Conservation (phyloP, 2,113 vertebrate species). For the Romanogobio albipinnatus region DNA sequence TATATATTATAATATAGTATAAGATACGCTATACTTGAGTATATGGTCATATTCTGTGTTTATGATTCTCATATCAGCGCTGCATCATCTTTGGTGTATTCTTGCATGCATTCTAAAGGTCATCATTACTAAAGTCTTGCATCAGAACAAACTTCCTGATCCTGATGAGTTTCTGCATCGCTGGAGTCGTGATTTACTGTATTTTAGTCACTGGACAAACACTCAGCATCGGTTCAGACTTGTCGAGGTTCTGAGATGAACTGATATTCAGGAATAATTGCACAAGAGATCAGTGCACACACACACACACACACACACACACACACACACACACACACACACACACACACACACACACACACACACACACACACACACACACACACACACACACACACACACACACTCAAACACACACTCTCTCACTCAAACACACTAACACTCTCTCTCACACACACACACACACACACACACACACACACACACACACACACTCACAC, state of each 20-base stretch:
- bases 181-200: too few relatives aligned
- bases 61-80: not conserved
- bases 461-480: too few relatives aligned
- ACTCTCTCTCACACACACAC: too few relatives aligned
- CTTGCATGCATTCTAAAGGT: not conserved
- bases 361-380: not conserved
- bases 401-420: too few relatives aligned
- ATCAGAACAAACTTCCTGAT: slow-evolving; percentile 9
- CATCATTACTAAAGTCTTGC: not conserved
- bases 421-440: too few relatives aligned
- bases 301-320: not conserved
- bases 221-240: not conserved
- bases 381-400: too few relatives aligned
- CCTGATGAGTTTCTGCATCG: not conserved
- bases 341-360: too few relatives aligned
- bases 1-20: not conserved
- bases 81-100: not conserved
- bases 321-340: too few relatives aligned
- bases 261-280: not conserved
- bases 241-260: not conserved
- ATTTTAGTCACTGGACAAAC: not conserved
- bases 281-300: not conserved
- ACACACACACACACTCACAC: too few relatives aligned
- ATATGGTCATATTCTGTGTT: not conserved
- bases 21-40: not conserved